A percentile compares a stretch with the other conserved stretches of the same genome.
Evolutionary conservation across 2,113 vertebrate genomes (phyloP).

Genomic region (Pollimyrus isidori): DNA sequence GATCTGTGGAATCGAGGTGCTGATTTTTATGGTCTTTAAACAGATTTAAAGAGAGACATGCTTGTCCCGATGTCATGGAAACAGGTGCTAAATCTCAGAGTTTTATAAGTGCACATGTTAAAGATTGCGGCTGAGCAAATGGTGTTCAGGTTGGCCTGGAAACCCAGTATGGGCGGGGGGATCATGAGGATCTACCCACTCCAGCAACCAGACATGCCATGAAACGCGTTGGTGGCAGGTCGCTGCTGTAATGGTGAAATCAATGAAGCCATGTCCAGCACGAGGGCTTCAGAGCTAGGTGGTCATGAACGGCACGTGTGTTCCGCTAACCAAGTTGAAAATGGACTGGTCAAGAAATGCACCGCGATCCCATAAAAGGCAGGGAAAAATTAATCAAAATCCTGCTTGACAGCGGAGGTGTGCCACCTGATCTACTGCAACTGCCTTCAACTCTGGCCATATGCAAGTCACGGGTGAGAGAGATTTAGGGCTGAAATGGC

Average conservation of each 20-base stretch:
- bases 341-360: conserved; percentile 22
- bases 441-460: conserved; percentile 34
- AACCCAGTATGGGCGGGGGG: background rate
- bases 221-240: background rate
- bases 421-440: conserved; percentile 38
- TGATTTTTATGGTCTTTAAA: background rate
- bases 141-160: background rate
- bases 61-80: background rate
- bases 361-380: conserved; percentile 24
- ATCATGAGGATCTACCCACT: background rate
- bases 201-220: background rate
- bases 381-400: conserved; percentile 31
- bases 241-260: background rate
- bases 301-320: conserved; percentile 23
- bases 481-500: conserved; percentile 41
- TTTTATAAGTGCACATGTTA: background rate
- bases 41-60: background rate
- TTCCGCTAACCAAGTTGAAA: conserved; percentile 31
- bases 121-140: background rate
- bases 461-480: conserved; percentile 31
- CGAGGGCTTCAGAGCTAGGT: conserved; percentile 28
- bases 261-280: background rate
- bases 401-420: conserved; percentile 23
- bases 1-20: background rate
- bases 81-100: background rate